Evolutionary conservation across 2,888 invertebrate species (phyloP).

Genomic region (Desoria tigrina): DNA sequence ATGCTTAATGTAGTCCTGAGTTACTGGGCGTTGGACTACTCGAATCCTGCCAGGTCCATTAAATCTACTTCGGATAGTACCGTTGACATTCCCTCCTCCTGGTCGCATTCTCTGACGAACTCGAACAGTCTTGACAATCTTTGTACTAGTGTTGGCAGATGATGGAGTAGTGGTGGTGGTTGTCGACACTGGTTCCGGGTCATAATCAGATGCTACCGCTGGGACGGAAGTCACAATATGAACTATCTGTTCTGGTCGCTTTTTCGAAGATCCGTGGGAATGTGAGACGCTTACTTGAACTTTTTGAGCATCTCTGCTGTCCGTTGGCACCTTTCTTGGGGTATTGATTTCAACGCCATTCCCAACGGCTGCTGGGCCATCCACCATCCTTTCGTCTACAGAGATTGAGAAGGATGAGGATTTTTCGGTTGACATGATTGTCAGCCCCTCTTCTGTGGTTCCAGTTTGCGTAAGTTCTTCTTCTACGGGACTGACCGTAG

Average conservation of each 20-base stretch:
- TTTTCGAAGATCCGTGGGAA: not conserved
- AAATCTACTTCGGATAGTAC: slow-evolving; percentile 44
- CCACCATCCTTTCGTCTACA: slow-evolving; percentile 28
- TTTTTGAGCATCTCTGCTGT: not conserved
- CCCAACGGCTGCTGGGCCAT: not conserved
- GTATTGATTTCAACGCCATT: not conserved
- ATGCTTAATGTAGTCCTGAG: slow-evolving; percentile 52
- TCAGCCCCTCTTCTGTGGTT: slow-evolving; percentile 15
- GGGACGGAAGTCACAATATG: slow-evolving; percentile 17
- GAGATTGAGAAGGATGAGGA: slow-evolving; percentile 49
- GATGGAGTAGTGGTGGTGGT: slow-evolving; percentile 31
- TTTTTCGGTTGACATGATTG: slow-evolving; percentile 43
- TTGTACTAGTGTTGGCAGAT: slow-evolving; percentile 49
- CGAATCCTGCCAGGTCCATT: slow-evolving; percentile 43
- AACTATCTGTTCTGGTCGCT: not conserved
- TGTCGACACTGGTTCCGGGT: not conserved
- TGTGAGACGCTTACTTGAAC: not conserved
- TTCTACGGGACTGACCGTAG: not conserved
- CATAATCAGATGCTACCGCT: not conserved
- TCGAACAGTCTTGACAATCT: slow-evolving; percentile 52
- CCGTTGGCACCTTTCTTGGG: not conserved
- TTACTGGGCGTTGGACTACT: slow-evolving; percentile 52
- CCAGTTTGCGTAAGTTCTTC: slow-evolving; percentile 16
- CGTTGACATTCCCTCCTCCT: slow-evolving; percentile 32
- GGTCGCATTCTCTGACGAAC: slow-evolving; percentile 52